Base-by-base conservation (phyloP, 2,797 vertebrate species). In the Acropternis orthonyx region DNA sequence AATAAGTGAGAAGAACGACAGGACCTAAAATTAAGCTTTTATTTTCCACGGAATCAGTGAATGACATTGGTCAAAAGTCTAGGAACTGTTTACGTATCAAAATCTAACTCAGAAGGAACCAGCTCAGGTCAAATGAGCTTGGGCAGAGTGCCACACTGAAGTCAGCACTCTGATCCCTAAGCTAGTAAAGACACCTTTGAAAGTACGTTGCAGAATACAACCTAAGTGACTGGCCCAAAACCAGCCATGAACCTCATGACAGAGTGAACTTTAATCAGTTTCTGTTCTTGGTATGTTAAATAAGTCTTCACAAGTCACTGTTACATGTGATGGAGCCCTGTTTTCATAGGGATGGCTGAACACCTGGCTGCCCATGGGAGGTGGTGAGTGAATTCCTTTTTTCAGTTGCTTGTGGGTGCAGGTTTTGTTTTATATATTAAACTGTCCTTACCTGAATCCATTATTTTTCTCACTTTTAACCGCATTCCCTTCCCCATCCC, bases 261-360 rank as follows among this genome's bases (percentile, higher is more conserved):
- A 68, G 46, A 71, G 18, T 36, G 14, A 61, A 49, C 34, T 46
- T 65, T 30, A 80, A 30, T 32, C 7, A 1, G 22, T 46, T 89
- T 58, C 28, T 76, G 17, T n/a, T 81, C 49, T 77, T 36, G 27
- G 12, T 18, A 23, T 7, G 15, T 22, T 48, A 87, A 73, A 52
- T 8, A 58, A 62, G 23, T 73, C 55, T 79, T 76, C 49, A 7
- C 24, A 71, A 58, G 43, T 46, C 49, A 39, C 20, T 0, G 0
- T 43, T 34, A 34, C 0, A 1, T 2, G 1, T 10, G 22, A 28
- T 19, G 26, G 30, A 92, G 21, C 20, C 6, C 26, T 30, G 7
- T 17, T 91, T 59, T 87, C 8, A 11, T 22, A 8, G 32, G 3
- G 3, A 52, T 56, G 36, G 32, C 15, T 75, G 32, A 72, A 59